These are phyloP conservation scores for Zaprionus lachaisei DNA, from an alignment of 1,140 invertebrate species.

Conservation along the genomic window DNA sequence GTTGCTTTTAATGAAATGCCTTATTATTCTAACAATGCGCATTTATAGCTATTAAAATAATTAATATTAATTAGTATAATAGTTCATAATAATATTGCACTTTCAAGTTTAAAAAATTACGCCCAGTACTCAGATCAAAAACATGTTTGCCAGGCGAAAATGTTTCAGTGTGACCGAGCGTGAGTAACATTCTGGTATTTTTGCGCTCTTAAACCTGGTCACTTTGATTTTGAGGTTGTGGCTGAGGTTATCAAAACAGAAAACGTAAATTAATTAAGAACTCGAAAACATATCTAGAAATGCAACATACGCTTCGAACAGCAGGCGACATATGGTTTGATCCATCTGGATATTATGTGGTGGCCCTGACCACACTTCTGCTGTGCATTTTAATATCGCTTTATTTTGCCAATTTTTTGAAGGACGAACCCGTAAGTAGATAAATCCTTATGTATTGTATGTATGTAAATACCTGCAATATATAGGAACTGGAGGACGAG, in stretches of 20 bases:
- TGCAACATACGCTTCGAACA: constrained; percentile 35
- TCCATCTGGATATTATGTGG: constrained; percentile 59
- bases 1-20: not conserved
- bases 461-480: not conserved
- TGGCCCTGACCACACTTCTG: constrained; percentile 67
- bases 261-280: constrained; percentile 27
- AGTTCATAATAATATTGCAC: too few relatives aligned
- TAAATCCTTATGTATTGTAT: not conserved
- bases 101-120: not conserved
- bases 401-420: constrained; percentile 75
- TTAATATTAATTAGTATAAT: not conserved
- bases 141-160: not conserved
- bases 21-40: not conserved
- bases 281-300: constrained; percentile 5
- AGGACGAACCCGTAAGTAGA: constrained; percentile 65
- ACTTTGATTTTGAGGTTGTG: constrained; percentile 1
- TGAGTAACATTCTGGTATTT: not conserved
- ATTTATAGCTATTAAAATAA: not conserved
- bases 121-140: not conserved
- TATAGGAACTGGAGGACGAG: constrained; percentile 66
- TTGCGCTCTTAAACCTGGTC: not conserved
- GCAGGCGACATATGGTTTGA: constrained; percentile 54
- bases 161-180: not conserved
- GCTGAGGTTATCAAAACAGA: constrained; percentile 33
- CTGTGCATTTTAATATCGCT: constrained; percentile 70